Evolutionary conservation across 2,797 vertebrate species (phyloP), one percentile per base, ranked within the genome.

Genomic region (Coregonus sp.): DNA sequence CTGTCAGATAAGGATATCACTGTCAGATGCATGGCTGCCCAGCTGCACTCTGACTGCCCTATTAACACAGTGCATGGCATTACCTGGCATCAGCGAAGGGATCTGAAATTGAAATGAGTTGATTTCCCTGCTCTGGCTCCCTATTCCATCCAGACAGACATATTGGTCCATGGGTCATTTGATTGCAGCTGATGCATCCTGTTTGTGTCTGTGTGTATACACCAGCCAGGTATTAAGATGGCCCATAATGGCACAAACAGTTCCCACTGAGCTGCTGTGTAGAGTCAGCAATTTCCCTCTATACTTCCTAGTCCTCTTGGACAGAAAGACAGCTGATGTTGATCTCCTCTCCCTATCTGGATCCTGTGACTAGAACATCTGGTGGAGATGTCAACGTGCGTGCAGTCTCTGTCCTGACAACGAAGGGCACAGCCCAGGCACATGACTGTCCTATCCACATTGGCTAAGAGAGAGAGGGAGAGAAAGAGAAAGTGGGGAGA

Each of bases 281-380:
- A 9, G 40, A 87, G 86, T 83, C 73, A 65, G 78, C 82, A 81
- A 59, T 79, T 70, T 70, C 77, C 84, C 77, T 67, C 0, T 20
- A 76, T 40, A 79, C 79, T 81, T 77, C 82, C 72, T 9, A 18
- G 80, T 87, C 84, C 84, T 85, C 73, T 75, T 80, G 84, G 85
- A 90, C 86, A 63, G 20, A 25, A 6, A 63, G 59, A 63, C 59
- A 87, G 89, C 88, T 90, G 87, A 92, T 92, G 89, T 91, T 91
- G 91, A 86, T 91, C 84, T 63, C n/a, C 18, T 20, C 37, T 76
- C 83, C 85, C 89, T 90, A 90, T 92, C 89, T 91, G 91, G 89
- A 82, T 86, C 82, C 74, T 79, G 80, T 78, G 83, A 90, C 86
- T 82, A 84, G n/a, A 89, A 90, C 91, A 92, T 91, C 90, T 92